These are phyloP conservation scores for Pica pica DNA, from an alignment of 2,113 vertebrate genomes.

Conservation along the genomic window DNA sequence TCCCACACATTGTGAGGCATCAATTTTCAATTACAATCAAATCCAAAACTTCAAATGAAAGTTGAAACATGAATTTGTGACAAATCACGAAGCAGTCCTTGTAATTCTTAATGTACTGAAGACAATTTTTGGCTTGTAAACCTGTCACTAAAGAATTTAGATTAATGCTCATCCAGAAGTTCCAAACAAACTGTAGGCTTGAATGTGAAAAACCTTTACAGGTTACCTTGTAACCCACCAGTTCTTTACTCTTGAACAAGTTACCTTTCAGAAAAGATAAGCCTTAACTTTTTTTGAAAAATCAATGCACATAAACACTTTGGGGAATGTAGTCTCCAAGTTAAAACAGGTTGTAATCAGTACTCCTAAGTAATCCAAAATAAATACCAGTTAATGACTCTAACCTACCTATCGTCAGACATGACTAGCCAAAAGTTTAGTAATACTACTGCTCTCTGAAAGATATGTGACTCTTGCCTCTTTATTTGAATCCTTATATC, in stretches of 20 bases:
- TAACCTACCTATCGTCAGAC: background rate
- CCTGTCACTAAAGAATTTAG: background rate
- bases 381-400: background rate
- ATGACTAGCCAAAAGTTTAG: background rate
- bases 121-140: background rate
- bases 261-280: background rate
- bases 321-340: background rate
- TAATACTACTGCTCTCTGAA: background rate
- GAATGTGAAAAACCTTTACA: background rate
- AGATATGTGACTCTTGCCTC: background rate
- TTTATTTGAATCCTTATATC: background rate
- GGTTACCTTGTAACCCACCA: background rate
- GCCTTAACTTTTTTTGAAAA: background rate
- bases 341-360: background rate
- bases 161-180: background rate
- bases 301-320: background rate
- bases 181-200: background rate
- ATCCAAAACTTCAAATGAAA: background rate
- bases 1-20: background rate
- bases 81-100: background rate
- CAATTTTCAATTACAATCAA: background rate
- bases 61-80: background rate
- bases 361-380: background rate
- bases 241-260: background rate
- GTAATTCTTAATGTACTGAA: background rate